These are phyloP conservation scores for Imbricaverruca yamaguchii DNA, from an alignment of 2,888 invertebrate genomes.

Conservation along the genomic window DNA sequence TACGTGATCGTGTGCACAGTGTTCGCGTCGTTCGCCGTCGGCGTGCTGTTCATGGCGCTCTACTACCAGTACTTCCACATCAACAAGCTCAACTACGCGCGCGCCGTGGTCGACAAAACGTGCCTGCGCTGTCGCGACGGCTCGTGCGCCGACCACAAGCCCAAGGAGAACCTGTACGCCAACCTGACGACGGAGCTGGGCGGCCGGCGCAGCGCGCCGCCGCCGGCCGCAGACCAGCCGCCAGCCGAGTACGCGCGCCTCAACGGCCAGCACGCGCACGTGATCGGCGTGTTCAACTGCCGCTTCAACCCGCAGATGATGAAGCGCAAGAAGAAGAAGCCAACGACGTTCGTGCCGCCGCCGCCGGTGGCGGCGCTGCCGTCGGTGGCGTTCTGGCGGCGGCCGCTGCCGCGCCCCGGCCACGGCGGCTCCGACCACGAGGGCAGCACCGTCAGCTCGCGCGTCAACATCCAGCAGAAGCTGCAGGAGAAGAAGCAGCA, in stretches of 20 bases:
- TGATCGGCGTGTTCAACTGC: constrained; percentile 81
- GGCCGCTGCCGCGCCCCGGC: constrained; percentile 56
- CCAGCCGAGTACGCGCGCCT: constrained; percentile 20
- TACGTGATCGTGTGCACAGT: constrained; percentile 43
- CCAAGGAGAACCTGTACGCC: constrained; percentile 15
- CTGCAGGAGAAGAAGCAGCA: constrained; percentile 80
- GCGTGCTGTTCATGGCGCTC: constrained; percentile 46
- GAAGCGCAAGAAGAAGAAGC: constrained; percentile 84
- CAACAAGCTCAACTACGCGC: constrained; percentile 56
- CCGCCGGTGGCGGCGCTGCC: constrained; percentile 40
- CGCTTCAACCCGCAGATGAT: constrained; percentile 68
- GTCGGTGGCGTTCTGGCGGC: constrained; percentile 59
- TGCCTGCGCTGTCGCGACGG: background rate
- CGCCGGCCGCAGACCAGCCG: constrained; percentile 15
- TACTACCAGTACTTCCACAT: constrained; percentile 73
- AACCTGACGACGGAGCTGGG: constrained; percentile 17
- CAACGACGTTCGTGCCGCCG: constrained; percentile 69
- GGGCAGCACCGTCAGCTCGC: constrained; percentile 47
- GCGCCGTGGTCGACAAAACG: constrained; percentile 23
- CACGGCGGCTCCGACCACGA: constrained; percentile 63
- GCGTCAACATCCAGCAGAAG: constrained; percentile 78
- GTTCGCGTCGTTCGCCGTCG: constrained; percentile 43
- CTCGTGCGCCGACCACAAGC: constrained; percentile 23
- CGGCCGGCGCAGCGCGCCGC: constrained; percentile 22
- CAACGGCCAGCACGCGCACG: constrained; percentile 28